phyloP scores from a whole-genome alignment of 2,797 vertebrate species.

The Pangasius krempfi region DNA sequence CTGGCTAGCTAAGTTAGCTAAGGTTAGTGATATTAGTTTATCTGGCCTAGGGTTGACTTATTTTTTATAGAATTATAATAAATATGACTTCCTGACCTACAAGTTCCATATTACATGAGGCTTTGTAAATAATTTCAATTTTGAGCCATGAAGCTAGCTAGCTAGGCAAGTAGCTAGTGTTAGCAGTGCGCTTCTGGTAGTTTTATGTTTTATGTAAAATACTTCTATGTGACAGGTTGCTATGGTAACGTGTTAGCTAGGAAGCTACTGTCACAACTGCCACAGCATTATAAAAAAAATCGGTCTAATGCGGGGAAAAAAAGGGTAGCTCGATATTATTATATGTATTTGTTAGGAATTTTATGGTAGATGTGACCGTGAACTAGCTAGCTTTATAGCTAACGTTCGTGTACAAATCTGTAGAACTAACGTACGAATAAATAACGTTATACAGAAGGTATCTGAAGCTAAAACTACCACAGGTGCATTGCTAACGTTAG shows the following conservation, averaged over 20 bases:
- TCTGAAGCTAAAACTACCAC: not conserved
- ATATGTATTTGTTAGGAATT: not conserved
- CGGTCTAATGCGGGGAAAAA: not conserved
- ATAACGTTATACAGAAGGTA: not conserved
- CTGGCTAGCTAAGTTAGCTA: not conserved
- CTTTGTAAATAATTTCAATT: not conserved
- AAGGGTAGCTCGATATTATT: not conserved
- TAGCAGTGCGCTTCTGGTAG: not conserved
- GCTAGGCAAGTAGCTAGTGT: not conserved
- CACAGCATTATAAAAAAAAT: no score
- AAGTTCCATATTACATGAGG: not conserved
- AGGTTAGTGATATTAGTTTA: not conserved
- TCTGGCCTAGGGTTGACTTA: not conserved
- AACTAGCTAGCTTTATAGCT: not conserved
- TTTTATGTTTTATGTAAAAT: not conserved
- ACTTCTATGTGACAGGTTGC: not conserved
- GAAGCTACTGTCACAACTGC: not conserved
- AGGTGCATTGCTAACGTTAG: not conserved
- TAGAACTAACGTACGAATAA: not conserved
- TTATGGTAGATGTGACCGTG: not conserved
- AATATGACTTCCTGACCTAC: not conserved
- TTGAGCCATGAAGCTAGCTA: not conserved
- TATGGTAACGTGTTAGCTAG: not conserved
- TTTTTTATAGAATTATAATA: not conserved
- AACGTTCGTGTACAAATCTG: not conserved